A percentile compares a stretch with the other conserved stretches of the same genome.
Conservation (phyloP, 1,140 invertebrate species). For the Ylistrum balloti region DNA sequence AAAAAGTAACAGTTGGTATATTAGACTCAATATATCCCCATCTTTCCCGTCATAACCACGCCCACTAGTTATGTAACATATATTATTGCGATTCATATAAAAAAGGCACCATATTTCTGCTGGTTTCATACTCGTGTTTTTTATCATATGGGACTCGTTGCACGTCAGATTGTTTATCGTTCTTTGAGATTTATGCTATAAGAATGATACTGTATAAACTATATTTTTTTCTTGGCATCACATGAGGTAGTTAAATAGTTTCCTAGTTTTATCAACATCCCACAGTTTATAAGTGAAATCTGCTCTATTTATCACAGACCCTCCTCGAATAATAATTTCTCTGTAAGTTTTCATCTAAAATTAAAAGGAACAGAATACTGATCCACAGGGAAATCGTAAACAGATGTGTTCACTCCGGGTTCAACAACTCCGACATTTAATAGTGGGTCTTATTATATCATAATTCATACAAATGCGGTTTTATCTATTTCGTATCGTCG, state of each 20-base stretch:
- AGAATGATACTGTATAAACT: not conserved
- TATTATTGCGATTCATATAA: not conserved
- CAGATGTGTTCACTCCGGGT: not conserved
- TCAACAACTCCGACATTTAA: not conserved
- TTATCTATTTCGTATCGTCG: no score
- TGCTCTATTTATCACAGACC: not conserved
- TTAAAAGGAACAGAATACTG: constrained; percentile 2
- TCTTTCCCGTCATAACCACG: not conserved
- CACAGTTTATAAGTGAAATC: constrained; percentile 27
- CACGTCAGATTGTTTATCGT: constrained; percentile 20
- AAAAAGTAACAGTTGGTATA: not conserved
- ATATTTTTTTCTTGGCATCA: not conserved
- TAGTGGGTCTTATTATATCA: no score
- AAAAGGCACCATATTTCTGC: not conserved
- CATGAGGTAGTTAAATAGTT: constrained; percentile 8
- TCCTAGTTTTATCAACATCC: not conserved
- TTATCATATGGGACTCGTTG: not conserved
- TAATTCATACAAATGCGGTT: no score
- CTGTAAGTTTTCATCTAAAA: not conserved
- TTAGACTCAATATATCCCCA: not conserved
- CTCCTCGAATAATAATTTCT: not conserved
- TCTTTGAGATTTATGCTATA: not conserved
- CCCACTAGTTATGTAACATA: not conserved
- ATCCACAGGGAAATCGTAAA: not conserved
- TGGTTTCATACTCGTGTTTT: not conserved